phyloP scores from a whole-genome alignment of 2,888 invertebrate species.

The Lottia scabra region DNA sequence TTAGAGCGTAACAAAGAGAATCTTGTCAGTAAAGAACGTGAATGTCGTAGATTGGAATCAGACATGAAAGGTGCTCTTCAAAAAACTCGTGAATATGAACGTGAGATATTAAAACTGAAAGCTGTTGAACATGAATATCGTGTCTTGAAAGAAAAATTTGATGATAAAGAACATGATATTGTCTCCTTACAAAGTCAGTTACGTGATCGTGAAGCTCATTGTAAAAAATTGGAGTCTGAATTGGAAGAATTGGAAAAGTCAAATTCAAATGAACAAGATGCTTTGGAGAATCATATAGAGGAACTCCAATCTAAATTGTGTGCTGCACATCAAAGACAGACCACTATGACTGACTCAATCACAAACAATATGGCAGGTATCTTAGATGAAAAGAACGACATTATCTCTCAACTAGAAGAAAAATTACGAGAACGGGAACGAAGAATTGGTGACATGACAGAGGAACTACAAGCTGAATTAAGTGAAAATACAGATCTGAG shows the following conservation, averaged over 20 bases:
- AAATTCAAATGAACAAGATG: constrained; percentile 63
- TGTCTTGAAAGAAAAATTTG: constrained; percentile 50
- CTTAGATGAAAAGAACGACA: constrained; percentile 89
- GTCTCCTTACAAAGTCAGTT: constrained; percentile 36
- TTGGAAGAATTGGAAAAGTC: constrained; percentile 57
- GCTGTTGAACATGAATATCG: constrained; percentile 58
- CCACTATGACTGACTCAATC: constrained; percentile 55
- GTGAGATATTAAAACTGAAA: constrained; percentile 58
- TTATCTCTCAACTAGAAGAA: constrained; percentile 89
- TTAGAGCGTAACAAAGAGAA: constrained; percentile 53
- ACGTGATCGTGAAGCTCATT: constrained; percentile 49
- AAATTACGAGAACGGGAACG: constrained; percentile 71
- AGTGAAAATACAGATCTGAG: constrained; percentile 49
- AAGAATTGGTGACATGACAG: constrained; percentile 57
- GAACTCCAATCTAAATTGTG: constrained; percentile 82
- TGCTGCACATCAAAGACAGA: constrained; percentile 82
- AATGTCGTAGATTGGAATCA: constrained; percentile 50
- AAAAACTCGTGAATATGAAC: constrained; percentile 53
- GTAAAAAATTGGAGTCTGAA: constrained; percentile 52
- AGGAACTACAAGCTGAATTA: constrained; percentile 58
- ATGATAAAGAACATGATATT: constrained; percentile 43
- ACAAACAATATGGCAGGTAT: constrained; percentile 70
- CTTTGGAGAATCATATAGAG: constrained; percentile 74
- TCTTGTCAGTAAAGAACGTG: constrained; percentile 52
- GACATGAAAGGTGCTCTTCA: constrained; percentile 52